Evolutionary conservation across 1,140 invertebrate species (phyloP), one percentile per base, ranked within the genome.

Genomic region (Propsilocerus akamusi): DNA sequence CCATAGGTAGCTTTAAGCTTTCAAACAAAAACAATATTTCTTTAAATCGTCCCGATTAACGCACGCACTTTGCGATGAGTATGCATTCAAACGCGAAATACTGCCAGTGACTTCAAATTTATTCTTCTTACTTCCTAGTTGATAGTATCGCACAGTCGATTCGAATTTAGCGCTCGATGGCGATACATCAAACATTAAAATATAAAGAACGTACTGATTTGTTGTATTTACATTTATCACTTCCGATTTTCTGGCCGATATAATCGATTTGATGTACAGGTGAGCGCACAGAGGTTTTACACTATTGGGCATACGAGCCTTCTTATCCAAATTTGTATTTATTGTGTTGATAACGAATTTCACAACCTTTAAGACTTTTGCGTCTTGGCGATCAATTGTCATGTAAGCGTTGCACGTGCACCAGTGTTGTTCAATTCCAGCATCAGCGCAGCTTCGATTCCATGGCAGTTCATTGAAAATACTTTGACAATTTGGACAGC

Each of bases 341-440:
- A 71, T 65, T 49, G 62, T 71, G 25, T 56, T 56, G 4, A 76
- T 59, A 2, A 69, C 62, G 26, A 60, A 70, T 28, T 72, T 63
- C 8, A 70, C 66, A 6, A 72, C 66, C 26, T 64, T 57, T 0
- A 55, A 49, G 2, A 71, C 69, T 12, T 67, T 58, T 30, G 61
- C 56, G 26, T 69, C 63, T 14, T 63, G 62, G 1, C 62, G 57
- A n/a, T 66, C 61, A 17, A 69, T 55, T 0, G 60, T 54, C 14
- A 64, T 58, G 51, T 75, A 76, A 0, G 67, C 59, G 14, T 70
- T 72, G 52, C 86, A 91, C 4, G 76, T 76, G 58, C 86, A 91
- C 80, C 83, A 91, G 55, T 87, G 82, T 41, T 77, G 71, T 8
- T 70, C 66, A 4, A 93, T 77, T 0, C 73, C 74, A 3, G 77